phyloP scores from a whole-genome alignment of 2,888 invertebrate genomes.

The Perdita meconis region DNA sequence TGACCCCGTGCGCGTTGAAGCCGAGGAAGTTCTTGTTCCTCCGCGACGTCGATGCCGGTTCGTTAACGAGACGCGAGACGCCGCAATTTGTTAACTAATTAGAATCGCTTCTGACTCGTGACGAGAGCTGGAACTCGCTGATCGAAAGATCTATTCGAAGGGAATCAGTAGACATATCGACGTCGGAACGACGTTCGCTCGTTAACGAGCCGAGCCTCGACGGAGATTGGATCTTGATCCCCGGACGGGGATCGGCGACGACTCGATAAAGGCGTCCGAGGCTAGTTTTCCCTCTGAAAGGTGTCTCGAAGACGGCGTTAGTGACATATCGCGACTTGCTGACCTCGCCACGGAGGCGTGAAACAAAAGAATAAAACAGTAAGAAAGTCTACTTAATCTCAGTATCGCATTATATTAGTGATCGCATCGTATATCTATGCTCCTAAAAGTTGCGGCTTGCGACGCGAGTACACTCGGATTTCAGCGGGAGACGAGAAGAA shows the following conservation, averaged over 20 bases:
- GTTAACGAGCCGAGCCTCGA: constrained; percentile 52
- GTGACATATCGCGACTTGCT: constrained; percentile 6
- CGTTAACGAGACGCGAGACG: constrained; percentile 42
- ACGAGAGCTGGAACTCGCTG: not conserved
- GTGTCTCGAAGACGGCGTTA: constrained; percentile 32
- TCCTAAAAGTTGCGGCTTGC: constrained; percentile 24
- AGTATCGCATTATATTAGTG: constrained; percentile 49
- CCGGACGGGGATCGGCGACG: constrained; percentile 56
- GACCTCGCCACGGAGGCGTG: constrained; percentile 27
- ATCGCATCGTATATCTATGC: constrained; percentile 46
- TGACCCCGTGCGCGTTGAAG: constrained; percentile 29
- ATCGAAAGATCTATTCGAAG: constrained; percentile 16
- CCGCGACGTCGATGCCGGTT: constrained; percentile 45
- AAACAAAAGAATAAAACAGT: constrained; percentile 23
- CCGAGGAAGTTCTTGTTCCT: constrained; percentile 27
- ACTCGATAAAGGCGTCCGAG: constrained; percentile 60
- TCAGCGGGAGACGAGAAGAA: constrained; percentile 27
- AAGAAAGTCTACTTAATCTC: constrained; percentile 46
- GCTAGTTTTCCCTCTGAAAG: constrained; percentile 30
- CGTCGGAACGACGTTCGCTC: constrained; percentile 35
- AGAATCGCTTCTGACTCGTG: constrained; percentile 2
- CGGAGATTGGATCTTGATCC: constrained; percentile 36
- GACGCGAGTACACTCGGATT: constrained; percentile 37
- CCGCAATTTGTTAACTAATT: constrained; percentile 9
- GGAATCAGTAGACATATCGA: constrained; percentile 61